These are phyloP conservation scores for Petrophora chlorosata DNA, from an alignment of 2,888 invertebrate species.

Conservation along the genomic window DNA sequence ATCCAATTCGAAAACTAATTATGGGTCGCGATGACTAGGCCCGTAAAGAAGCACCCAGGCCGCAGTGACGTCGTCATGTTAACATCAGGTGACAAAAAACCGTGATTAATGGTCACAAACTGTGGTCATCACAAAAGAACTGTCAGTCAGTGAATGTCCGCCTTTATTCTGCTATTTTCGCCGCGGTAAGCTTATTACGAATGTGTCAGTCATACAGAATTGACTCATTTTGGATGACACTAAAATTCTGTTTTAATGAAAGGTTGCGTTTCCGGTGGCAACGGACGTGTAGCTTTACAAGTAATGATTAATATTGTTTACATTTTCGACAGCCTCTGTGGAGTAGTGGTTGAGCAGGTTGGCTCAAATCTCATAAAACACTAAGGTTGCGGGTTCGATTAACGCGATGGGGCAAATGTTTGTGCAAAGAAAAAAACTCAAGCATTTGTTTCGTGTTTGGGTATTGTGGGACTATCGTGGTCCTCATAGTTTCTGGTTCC, in stretches of 20 bases:
- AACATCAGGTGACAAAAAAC: conserved; percentile 76
- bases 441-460: too few relatives aligned
- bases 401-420: too few relatives aligned
- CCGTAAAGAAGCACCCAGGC: conserved; percentile 70
- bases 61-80: conserved; percentile 77
- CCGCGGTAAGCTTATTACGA: conserved; percentile 42
- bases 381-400: too few relatives aligned
- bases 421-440: too few relatives aligned
- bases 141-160: conserved; percentile 58
- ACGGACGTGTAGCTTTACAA: too few relatives aligned
- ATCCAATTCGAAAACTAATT: conserved; percentile 83
- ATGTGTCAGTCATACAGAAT: conserved; percentile 35
- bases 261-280: too few relatives aligned
- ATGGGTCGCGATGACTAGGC: conserved; percentile 74
- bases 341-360: too few relatives aligned
- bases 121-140: conserved; percentile 65
- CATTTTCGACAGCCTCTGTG: too few relatives aligned
- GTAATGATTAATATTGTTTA: too few relatives aligned
- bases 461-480: too few relatives aligned
- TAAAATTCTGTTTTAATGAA: conserved; percentile 18
- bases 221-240: conserved; percentile 32
- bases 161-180: conserved; percentile 49
- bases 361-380: too few relatives aligned
- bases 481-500: too few relatives aligned
- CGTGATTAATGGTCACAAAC: conserved; percentile 71